phyloP scores from a whole-genome alignment of 2,888 invertebrate species.

The Torymus tubicola region DNA sequence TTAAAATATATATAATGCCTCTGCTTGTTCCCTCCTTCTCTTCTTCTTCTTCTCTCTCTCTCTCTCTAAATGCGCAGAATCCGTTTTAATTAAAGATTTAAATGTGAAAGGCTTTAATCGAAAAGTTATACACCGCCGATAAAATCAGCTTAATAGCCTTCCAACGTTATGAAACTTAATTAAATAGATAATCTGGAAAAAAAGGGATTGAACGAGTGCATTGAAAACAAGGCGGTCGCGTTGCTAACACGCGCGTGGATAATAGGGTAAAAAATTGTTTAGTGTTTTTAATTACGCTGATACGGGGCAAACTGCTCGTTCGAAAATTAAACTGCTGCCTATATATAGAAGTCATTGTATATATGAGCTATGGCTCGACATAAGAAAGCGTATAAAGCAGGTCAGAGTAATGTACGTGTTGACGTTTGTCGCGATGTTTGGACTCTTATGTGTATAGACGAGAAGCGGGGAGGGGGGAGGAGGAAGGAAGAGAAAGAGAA shows the following conservation, averaged over 20 bases:
- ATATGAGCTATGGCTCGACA: too few species aligned
- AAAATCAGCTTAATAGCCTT: conserved; percentile 51
- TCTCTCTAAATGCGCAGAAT: conserved; percentile 21
- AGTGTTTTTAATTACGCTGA: conserved; percentile 40
- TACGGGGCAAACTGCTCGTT: conserved; percentile 7
- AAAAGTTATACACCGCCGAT: conserved; percentile 50
- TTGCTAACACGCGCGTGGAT: not conserved
- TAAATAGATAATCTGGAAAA: conserved; percentile 52
- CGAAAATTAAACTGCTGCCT: not conserved
- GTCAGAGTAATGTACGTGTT: conserved; percentile 33
- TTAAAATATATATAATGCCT: conserved; percentile 3
- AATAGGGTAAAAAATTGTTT: conserved; percentile 19
- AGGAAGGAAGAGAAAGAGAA: conserved; percentile 28
- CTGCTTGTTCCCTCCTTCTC: too few species aligned
- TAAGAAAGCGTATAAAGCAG: conserved; percentile 38
- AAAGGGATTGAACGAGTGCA: conserved; percentile 11
- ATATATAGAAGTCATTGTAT: not conserved
- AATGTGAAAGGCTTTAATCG: conserved; percentile 50
- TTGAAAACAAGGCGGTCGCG: conserved; percentile 13
- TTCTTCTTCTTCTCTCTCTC: too few species aligned
- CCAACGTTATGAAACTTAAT: conserved; percentile 53
- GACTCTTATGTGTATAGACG: not conserved
- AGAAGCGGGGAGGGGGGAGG: not conserved
- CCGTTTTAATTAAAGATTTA: conserved; percentile 47
- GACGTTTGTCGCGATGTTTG: conserved; percentile 36